Conservation (phyloP, 2,888 invertebrate species). For the Malthinus flaveolus region DNA sequence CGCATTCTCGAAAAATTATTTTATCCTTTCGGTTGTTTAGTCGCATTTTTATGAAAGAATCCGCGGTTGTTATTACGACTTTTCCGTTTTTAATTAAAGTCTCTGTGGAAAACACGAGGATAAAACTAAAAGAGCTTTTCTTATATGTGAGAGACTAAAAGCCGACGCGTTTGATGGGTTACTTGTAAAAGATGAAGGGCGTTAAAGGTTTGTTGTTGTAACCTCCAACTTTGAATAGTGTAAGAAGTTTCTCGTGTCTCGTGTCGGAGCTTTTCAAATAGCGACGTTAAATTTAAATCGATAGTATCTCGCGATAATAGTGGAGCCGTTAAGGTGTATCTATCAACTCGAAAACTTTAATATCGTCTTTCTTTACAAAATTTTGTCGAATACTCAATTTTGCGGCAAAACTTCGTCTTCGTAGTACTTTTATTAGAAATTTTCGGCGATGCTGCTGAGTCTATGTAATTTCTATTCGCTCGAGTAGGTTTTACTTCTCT, state of each 20-base stretch:
- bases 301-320: neutral
- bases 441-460: neutral
- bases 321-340: constrained; percentile 1
- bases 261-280: too few species aligned
- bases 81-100: too few species aligned
- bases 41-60: neutral
- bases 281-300: neutral
- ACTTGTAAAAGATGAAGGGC: too few species aligned
- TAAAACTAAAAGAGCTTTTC: neutral
- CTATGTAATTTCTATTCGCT: constrained; percentile 10
- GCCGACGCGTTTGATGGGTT: neutral
- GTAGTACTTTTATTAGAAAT: constrained; percentile 7
- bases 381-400: constrained; percentile 3
- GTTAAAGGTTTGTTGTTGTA: too few species aligned
- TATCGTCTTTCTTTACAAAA: neutral
- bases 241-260: too few species aligned
- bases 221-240: too few species aligned
- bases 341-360: constrained; percentile 2
- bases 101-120: too few species aligned
- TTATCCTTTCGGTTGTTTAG: neutral
- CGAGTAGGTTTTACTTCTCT: constrained; percentile 18
- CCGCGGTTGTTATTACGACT: neutral
- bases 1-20: constrained; percentile 3
- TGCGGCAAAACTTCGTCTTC: neutral
- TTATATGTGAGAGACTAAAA: neutral